Evolutionary conservation across 2,113 vertebrate species (phyloP), one percentile per base, ranked within the genome.

Genomic region (Stictonetta naevosa): DNA sequence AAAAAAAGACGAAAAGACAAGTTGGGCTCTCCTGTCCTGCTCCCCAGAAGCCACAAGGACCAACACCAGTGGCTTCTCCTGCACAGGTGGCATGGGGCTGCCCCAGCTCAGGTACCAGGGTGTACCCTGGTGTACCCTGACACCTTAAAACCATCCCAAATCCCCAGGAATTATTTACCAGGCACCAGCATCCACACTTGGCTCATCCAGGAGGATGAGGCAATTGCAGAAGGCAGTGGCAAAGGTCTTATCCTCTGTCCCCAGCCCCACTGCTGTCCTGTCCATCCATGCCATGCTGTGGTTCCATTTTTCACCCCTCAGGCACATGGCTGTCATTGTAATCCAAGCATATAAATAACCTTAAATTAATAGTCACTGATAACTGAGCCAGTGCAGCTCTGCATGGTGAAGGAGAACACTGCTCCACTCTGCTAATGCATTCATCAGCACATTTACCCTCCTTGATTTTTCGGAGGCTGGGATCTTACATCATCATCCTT

Each of bases 201-300:
- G n/a, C 46, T 48, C 1, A 1, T 1, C 40, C 7, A 36, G 44
- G 55, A 42, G n/a, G 75, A 40, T 15, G 38, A 53, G n/a, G 46
- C 17, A 69, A 34, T 31, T 29, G 2, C 62, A 40, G 46, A 48
- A 22, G 11, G 34, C 38, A 36, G 56, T 0, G 1, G 69, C 48
- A 36, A 36, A 75, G n/a, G 68, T 67, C 46, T n/a, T 17, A 1
- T 62, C 68, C 18, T 53, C 69, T 31, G n/a, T 18, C 8, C 46
- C 23, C 6, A 11, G 36, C 48, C 46, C 68, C 46, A 14, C 8
- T 0, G 0, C 20, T 13, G 33, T 25, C 53, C 28, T 2, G 0
- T 13, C 59, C 29, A 4, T 11, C 40, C 5, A 1, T 64, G 38
- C 0, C 0, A 23, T 46, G 78, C 78, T 20, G 40, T 1, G 2